These are phyloP conservation scores for Colaptes auratus DNA, from an alignment of 2,113 vertebrate genomes.

Conservation along the genomic window DNA sequence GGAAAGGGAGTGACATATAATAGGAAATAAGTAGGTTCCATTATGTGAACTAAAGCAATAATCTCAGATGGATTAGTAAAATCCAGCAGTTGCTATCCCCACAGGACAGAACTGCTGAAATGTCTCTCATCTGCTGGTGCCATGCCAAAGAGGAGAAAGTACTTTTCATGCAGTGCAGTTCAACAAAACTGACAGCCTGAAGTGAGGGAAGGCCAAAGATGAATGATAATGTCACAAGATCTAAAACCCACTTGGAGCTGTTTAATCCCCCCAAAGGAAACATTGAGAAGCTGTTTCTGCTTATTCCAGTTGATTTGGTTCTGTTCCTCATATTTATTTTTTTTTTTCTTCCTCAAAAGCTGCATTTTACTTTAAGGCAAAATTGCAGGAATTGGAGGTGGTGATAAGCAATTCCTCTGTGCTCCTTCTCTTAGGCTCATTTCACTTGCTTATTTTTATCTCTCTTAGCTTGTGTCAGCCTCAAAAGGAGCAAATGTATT, in stretches of 20 bases:
- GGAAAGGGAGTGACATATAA: neutral
- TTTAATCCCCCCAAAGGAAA: neutral
- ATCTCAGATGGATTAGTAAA: neutral
- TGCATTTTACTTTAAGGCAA: neutral
- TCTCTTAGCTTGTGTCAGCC: neutral
- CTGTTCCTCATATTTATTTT: neutral
- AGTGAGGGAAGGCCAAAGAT: neutral
- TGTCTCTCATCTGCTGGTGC: neutral
- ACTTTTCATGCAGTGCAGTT: neutral
- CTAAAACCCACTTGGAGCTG: neutral
- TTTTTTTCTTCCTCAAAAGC: neutral
- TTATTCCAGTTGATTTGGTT: neutral
- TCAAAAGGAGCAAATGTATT: neutral
- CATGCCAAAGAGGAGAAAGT: conserved; percentile 2
- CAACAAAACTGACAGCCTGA: neutral
- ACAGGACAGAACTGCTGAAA: conserved; percentile 6
- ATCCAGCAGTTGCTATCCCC: neutral
- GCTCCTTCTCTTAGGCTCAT: neutral
- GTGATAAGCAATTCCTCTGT: neutral
- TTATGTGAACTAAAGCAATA: neutral
- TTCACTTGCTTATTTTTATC: neutral
- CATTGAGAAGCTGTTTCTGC: neutral
- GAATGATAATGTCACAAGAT: neutral
- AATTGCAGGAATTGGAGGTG: neutral
- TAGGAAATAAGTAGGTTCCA: neutral